Conservation (phyloP, 1,140 invertebrate genomes). For the Matsumurasca onukii region DNA sequence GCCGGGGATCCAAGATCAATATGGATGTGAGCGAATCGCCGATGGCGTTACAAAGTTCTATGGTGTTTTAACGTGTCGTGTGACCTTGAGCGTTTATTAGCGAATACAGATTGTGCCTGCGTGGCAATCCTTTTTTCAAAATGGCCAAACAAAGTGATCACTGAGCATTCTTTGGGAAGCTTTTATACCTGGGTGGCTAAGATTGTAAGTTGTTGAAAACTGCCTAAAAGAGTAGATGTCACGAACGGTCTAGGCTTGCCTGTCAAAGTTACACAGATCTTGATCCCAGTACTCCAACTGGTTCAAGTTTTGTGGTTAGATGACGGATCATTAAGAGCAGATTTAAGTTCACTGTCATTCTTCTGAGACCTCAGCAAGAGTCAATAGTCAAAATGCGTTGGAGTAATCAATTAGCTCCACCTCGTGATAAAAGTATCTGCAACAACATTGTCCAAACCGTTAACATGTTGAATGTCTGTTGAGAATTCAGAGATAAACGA, state of each 20-base stretch:
- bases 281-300: no score
- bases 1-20: no score
- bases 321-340: no score
- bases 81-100: no score
- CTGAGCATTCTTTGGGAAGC: neutral
- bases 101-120: no score
- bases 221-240: neutral
- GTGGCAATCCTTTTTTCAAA: neutral
- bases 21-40: neutral
- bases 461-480: neutral
- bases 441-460: neutral
- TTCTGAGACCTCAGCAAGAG: no score
- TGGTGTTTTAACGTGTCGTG: no score
- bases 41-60: no score
- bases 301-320: no score
- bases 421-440: neutral
- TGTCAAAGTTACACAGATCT: neutral
- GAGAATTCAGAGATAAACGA: neutral
- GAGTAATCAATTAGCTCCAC: neutral
- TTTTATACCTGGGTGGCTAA: neutral
- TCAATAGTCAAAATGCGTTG: neutral
- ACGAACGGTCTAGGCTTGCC: neutral
- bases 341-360: no score
- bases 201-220: neutral
- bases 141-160: neutral